Base-by-base conservation (phyloP, 1,140 invertebrate genomes). In the Elymnias hypermnestra region DNA sequence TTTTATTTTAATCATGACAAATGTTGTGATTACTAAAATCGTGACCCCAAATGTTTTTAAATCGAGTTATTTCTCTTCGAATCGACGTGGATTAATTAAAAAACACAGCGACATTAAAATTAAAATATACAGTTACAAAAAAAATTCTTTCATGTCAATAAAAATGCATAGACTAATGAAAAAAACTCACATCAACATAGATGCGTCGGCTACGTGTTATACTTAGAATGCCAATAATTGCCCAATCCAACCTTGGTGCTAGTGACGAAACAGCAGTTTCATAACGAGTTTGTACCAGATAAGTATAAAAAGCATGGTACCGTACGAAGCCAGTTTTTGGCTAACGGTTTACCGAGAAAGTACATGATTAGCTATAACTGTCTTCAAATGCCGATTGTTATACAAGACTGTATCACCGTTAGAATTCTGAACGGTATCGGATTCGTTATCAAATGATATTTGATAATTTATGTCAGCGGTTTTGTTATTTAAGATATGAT, bases 281-380 rank as follows among this genome's bases (percentile, higher is more conserved):
- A 74, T 83, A 83, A 83, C 75, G 43, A 65, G 67, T 75, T 82
- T 61, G 61, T 64, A 65, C 55, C 47, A 51, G 72, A 75, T 73
- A 72, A 68, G 62, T 56, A 72, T 66, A 72, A 76, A 77, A 84
- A 81, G 37, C 50, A 48, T 61, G 55, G 65, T 85, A 85, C 81
- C 81, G 81, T 83, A 79, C 62, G 62, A 62, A 64, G 70, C 74
- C 74, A 75, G 61, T 72, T 83, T 81, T 83, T 60, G 72, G 71
- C 29, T 83, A 85, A 79, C 82, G 76, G 81, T 69, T 38, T 39
- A 18, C 40, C 57, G 63, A 62, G 69, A 79, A 77, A 82, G 76
- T 81, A 69, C 60, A 66, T 72, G 73, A 84, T 82, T 82, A 82
- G 74, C 55, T 53, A 62, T 79, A 78, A 77, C 75, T 72, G 78